phyloP scores from a whole-genome alignment of 1,140 invertebrate species.

The Papilio helenus region DNA sequence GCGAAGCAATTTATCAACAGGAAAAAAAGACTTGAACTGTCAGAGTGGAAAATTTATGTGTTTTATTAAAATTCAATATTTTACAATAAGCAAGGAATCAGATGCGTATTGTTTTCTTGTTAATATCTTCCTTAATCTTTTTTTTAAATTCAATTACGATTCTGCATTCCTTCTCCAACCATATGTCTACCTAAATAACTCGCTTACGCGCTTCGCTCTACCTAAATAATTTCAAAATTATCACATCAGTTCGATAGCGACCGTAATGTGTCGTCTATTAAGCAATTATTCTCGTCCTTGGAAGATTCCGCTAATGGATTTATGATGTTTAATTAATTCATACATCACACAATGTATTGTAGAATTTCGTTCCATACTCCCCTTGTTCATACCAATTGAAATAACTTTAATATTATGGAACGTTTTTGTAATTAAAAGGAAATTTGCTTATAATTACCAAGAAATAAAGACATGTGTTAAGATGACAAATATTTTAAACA shows the following conservation, averaged over 20 bases:
- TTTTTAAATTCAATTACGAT: too few species aligned
- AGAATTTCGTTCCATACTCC: not conserved
- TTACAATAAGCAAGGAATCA: not conserved
- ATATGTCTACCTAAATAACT: too few species aligned
- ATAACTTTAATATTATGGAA: not conserved
- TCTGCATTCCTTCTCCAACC: too few species aligned
- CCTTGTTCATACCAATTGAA: not conserved
- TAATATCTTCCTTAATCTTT: too few species aligned
- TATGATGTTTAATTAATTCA: conserved; percentile 23
- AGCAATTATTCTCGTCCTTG: not conserved
- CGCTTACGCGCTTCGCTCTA: too few species aligned
- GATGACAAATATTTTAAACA: not conserved
- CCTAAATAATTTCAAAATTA: too few species aligned
- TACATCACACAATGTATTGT: not conserved
- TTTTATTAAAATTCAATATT: conserved; percentile 23
- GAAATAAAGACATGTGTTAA: too few species aligned
- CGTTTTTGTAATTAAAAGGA: not conserved
- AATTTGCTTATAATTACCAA: not conserved
- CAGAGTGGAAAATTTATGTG: not conserved
- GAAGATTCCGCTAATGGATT: conserved; percentile 18
- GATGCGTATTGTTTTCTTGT: not conserved
- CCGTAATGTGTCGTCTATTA: not conserved
- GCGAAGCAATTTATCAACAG: not conserved
- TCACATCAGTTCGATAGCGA: not conserved
- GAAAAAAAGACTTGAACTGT: conserved; percentile 1